Evolutionary conservation across 1,140 invertebrate species (phyloP), one percentile per base, ranked within the genome.

Genomic region (Drosophila nikananu): DNA sequence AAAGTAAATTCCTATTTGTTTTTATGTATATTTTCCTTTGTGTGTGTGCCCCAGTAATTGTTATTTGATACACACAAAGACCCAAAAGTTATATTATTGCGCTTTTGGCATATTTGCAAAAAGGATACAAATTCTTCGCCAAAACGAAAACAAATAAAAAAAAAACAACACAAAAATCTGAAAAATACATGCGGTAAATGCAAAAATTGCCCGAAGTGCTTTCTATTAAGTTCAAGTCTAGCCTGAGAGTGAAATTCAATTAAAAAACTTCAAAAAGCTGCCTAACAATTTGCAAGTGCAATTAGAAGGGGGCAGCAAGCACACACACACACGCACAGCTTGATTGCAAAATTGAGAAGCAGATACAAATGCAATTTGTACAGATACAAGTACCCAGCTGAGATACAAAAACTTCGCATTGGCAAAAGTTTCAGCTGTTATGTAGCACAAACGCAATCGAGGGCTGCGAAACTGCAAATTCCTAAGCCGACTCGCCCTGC

Each of bases 41-140:
- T 19, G 25, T 19, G 25, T 41, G 70, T 39, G 54, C 8, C 23
- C 46, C 6, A 23, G 46, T 73, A 74, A 74, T 74, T 74, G 55
- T 73, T 74, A 74, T 74, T 74, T 73, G 71, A 74, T 73, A 61
- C 71, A 61, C 67, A 73, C 55, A 73, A 61, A 44, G 37, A 61
- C 55, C 37, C 21, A 61, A 61, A 52, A 74, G 68, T 61, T 73
- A 27, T 74, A 30, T 74, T 73, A 42, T 74, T 61, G 23, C 30
- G 35, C 70, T 42, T 21, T 37, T 73, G 54, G 68, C 67, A 61
- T 49, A 52, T 52, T 73, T 44, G 67, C 23, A 35, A 61, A 51
- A 73, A 41, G 21, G 30, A 61, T 52, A 37, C 46, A 21, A 59
- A 32, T 42, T 35, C 25, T n/a, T 6, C 6, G 1, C 23, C 23